These are phyloP conservation scores for Brachionus sp. DNA, from an alignment of 1,140 invertebrate genomes.

Conservation along the genomic window DNA sequence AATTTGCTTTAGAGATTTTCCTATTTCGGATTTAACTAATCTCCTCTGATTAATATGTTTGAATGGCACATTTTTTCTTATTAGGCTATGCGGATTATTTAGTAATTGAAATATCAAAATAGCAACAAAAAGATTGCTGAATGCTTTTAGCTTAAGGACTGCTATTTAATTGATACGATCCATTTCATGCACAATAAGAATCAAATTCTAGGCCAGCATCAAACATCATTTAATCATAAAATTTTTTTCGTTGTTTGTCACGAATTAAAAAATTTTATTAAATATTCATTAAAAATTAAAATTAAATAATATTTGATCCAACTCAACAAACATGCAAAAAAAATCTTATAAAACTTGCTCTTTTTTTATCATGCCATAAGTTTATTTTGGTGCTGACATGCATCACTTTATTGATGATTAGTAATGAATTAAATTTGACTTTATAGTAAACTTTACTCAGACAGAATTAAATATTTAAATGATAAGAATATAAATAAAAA, in stretches of 20 bases:
- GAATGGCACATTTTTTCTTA: neutral
- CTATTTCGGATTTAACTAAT: neutral
- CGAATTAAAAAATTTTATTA: neutral
- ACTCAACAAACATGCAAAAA: neutral
- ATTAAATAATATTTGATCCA: neutral
- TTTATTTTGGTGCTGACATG: neutral
- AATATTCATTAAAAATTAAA: neutral
- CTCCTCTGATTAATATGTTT: neutral
- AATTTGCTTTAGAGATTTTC: neutral
- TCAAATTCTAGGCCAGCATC: neutral
- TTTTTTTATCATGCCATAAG: neutral
- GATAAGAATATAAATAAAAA: too few relatives aligned
- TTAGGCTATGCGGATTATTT: neutral
- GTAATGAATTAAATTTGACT: neutral
- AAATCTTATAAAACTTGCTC: neutral
- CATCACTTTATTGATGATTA: neutral
- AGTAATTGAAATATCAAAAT: neutral
- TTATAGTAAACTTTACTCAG: neutral
- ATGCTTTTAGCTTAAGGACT: too few relatives aligned
- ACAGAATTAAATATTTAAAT: neutral
- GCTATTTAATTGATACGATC: neutral
- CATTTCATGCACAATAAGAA: neutral
- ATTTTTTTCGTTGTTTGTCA: neutral
- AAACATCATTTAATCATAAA: neutral
- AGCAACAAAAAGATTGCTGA: too few relatives aligned